phyloP scores from a whole-genome alignment of 2,888 invertebrate genomes.

The Minunthozetes semirufus region DNA sequence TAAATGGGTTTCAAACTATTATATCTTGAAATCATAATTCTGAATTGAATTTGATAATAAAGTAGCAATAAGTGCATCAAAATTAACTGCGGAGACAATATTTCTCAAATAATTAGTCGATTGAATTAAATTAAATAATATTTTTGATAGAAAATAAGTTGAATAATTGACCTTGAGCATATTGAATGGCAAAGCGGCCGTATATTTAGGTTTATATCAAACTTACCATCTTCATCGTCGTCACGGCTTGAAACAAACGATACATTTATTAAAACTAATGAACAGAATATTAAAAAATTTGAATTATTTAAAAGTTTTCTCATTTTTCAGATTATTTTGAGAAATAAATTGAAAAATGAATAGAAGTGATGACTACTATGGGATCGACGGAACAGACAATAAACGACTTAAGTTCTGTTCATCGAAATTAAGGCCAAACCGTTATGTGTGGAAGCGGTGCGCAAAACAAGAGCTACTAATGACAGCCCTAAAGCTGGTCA shows the following conservation, averaged over 20 bases:
- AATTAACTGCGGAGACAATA: too few relatives aligned
- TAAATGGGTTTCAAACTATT: too few relatives aligned
- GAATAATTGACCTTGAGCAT: neutral
- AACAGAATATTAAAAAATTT: neutral
- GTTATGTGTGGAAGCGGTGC: slow-evolving; percentile 6
- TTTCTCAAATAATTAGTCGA: too few relatives aligned
- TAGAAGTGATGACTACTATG: neutral
- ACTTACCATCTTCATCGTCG: slow-evolving; percentile 20
- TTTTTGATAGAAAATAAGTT: too few relatives aligned
- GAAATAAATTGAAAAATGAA: neutral
- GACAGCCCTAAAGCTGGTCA: slow-evolving; percentile 22
- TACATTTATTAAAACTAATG: neutral
- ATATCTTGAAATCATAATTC: too few relatives aligned
- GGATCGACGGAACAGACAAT: neutral
- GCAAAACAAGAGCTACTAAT: neutral
- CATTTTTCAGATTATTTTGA: neutral
- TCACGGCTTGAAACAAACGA: neutral
- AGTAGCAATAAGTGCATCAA: too few relatives aligned
- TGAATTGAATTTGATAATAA: too few relatives aligned
- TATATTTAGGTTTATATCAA: too few relatives aligned
- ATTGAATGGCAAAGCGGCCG: too few relatives aligned
- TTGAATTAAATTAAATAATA: too few relatives aligned
- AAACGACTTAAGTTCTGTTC: neutral
- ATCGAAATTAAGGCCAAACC: slow-evolving; percentile 16
- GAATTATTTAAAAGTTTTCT: neutral